Base-by-base conservation (phyloP, 1,140 invertebrate species). In the Philaenus spumarius region DNA sequence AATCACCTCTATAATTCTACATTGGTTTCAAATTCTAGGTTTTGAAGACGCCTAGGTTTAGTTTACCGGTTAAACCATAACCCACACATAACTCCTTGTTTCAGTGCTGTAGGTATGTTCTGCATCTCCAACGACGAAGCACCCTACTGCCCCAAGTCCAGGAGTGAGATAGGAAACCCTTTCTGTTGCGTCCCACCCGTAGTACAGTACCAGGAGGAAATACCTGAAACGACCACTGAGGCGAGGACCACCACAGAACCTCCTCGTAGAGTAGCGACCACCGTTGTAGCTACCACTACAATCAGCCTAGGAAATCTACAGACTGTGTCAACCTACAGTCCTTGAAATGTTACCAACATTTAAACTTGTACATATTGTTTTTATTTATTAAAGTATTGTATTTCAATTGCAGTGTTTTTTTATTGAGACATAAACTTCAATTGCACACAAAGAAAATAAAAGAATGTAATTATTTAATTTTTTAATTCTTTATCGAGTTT, bases 71-170 rank as follows among this genome's bases (percentile, higher is more conserved):
- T n/a, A n/a, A n/a, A n/a, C n/a, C n/a, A n/a, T n/a, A n/a, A n/a
- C n/a, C n/a, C n/a, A n/a, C n/a, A n/a, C n/a, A n/a, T n/a, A 40
- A 40, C 42, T 17, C 47, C 11, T 48, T 34, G 45, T 70, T 72
- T 22, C 64, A 82, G 81, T 0, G 77, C 79, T 17, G 72, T 77
- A 23, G 85, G 85, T 0, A 84, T 84, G 0, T 88, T 83, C 65
- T 88, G 85, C 61, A 62, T 83, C 6, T 77, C 76, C 24, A 78
- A 78, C 30, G 72, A 75, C 37, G 67, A 78, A 39, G 76, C 82
- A 3, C 85, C 85, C 0, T 88, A 83, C 71, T 87, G 86, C 70
- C 84, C 84, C 0, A 72, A 69, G 23, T 74, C 76, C 26, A 67
- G 70, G 12, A 67, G 67, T 3, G 69, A 78, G 11, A 72, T 69